A percentile compares a stretch with the other conserved stretches of the same genome.
Conservation (phyloP, 2,888 invertebrate genomes). For the Tricholauxania praeusta region DNA sequence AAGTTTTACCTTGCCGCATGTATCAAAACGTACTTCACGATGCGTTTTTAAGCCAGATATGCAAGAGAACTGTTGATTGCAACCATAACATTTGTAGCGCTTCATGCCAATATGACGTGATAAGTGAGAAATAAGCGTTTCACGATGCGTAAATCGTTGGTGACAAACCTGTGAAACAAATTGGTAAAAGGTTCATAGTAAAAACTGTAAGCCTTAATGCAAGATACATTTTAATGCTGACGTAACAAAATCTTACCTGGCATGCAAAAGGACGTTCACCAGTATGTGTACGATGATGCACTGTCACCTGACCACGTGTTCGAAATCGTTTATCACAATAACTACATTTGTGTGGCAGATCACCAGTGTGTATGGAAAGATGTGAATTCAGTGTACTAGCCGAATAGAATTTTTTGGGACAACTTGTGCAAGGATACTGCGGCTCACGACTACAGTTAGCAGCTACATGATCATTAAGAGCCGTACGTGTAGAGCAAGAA, state of each 20-base stretch:
- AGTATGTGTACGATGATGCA: conserved; percentile 63
- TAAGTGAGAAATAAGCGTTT: conserved; percentile 63
- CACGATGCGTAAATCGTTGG: conserved; percentile 62
- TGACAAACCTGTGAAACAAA: conserved; percentile 55
- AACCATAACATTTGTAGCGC: conserved; percentile 64
- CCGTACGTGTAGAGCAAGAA: conserved; percentile 46
- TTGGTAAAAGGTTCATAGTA: background rate
- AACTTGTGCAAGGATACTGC: conserved; percentile 53
- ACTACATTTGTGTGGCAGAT: conserved; percentile 59
- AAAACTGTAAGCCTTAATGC: background rate
- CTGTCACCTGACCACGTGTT: conserved; percentile 63
- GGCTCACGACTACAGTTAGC: conserved; percentile 50
- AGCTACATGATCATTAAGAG: conserved; percentile 49
- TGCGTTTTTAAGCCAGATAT: conserved; percentile 63
- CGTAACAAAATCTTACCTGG: conserved; percentile 52
- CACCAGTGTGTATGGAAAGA: conserved; percentile 62
- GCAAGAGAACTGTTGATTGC: conserved; percentile 61
- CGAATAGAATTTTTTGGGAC: conserved; percentile 59
- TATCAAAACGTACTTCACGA: conserved; percentile 58
- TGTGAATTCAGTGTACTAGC: conserved; percentile 59
- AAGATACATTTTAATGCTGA: background rate
- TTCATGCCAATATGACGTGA: conserved; percentile 67
- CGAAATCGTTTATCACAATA: conserved; percentile 64
- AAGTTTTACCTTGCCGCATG: conserved; percentile 61
- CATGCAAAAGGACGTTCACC: conserved; percentile 64